These are phyloP conservation scores for Dyspetes luteomarginatus DNA, from an alignment of 2,888 invertebrate genomes.

Conservation along the genomic window DNA sequence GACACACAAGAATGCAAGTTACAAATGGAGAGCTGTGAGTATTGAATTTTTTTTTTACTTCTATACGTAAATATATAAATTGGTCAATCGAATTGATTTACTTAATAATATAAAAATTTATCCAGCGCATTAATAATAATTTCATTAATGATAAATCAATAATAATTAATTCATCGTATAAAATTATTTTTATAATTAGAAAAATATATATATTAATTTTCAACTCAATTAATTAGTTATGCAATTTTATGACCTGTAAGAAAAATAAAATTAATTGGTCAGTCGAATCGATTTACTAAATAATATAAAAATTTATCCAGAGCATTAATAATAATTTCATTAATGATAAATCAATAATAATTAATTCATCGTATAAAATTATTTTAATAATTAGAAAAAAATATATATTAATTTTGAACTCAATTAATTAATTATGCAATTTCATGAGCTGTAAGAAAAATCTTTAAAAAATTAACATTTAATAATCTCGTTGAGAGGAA, in stretches of 20 bases:
- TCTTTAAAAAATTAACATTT: too few relatives aligned
- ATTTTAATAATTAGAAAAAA: not conserved
- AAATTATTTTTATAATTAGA: not conserved
- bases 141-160: not conserved
- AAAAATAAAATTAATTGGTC: not conserved
- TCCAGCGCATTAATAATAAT: too few relatives aligned
- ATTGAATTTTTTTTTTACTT: constrained; percentile 29
- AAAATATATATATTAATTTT: too few relatives aligned
- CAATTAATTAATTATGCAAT: too few relatives aligned
- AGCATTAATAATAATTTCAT: too few relatives aligned
- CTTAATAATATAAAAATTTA: too few relatives aligned
- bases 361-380: not conserved
- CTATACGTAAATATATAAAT: not conserved
- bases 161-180: not conserved
- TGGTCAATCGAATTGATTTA: not conserved
- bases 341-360: not conserved
- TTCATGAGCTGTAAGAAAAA: too few relatives aligned
- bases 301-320: too few relatives aligned
- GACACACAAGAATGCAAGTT: constrained; percentile 97
- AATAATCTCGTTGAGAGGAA: too few relatives aligned
- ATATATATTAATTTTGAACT: too few relatives aligned
- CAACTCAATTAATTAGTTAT: too few relatives aligned
- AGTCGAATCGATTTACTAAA: not conserved
- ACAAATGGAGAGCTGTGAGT: constrained; percentile 97
- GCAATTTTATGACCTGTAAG: too few relatives aligned